Percentiles rank a stretch among this genome's conserved stretches.
These are phyloP conservation scores for Neuroterus valhalla DNA, from an alignment of 1,140 invertebrate species.

Conservation along the genomic window DNA sequence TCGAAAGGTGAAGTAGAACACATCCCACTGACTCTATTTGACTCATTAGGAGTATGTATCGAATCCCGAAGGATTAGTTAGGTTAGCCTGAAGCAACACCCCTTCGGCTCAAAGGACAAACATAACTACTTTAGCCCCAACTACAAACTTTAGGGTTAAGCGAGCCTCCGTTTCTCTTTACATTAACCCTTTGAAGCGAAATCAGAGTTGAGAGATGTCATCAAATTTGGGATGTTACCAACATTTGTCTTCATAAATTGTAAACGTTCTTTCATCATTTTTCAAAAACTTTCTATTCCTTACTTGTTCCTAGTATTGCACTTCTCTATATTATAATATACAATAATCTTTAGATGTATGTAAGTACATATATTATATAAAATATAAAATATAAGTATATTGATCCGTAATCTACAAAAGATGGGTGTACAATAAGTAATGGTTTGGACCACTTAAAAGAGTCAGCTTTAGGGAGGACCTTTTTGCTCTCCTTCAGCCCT, in stretches of 20 bases:
- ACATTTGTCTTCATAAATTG: too few relatives aligned
- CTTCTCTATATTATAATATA: not conserved
- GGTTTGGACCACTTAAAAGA: not conserved
- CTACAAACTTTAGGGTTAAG: slow-evolving; percentile 75
- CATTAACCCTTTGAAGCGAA: slow-evolving; percentile 55
- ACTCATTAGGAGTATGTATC: slow-evolving; percentile 70
- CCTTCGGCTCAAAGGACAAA: slow-evolving; percentile 73
- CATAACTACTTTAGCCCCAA: slow-evolving; percentile 73
- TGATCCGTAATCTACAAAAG: not conserved
- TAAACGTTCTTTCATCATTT: too few relatives aligned
- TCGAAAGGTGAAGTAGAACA: not conserved
- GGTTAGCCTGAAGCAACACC: slow-evolving; percentile 61
- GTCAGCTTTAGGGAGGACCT: slow-evolving; percentile 31
- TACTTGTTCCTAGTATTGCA: not conserved
- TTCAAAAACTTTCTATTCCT: not conserved
- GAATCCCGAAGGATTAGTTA: slow-evolving; percentile 69
- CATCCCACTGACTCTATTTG: slow-evolving; percentile 34
- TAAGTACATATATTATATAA: too few relatives aligned
- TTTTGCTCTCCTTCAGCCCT: slow-evolving; percentile 37
- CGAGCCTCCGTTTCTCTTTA: slow-evolving; percentile 68
- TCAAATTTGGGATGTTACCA: not conserved
- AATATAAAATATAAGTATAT: too few relatives aligned
- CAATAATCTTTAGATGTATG: not conserved
- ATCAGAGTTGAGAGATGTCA: not conserved
- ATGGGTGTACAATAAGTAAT: slow-evolving; percentile 3